Evolutionary conservation across 2,797 vertebrate genomes (phyloP), one percentile per base, ranked within the genome.

Genomic region (Phoebastria nigripes): DNA sequence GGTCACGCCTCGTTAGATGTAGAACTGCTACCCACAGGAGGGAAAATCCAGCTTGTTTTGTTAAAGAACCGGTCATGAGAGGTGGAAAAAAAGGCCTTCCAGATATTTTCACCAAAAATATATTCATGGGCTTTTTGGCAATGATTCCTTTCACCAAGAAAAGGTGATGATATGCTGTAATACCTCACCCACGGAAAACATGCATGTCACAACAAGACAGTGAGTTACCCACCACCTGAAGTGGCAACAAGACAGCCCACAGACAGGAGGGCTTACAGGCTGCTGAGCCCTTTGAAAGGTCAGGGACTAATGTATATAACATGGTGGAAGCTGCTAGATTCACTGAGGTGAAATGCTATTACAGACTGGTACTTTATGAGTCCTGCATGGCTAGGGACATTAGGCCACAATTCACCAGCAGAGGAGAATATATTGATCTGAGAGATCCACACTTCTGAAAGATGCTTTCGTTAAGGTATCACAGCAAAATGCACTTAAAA

Each of bases 1-100:
- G 39, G 49, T 92, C 93, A 93, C 18, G 9, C 33, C 67, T 21
- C 0, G 0, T 73, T 71, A 90, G 59, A 85, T 67, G 49, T 93
- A 90, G 93, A 97, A 95, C 55, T 87, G 69, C 77, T 91, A 93
- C 65, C 25, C 20, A 56, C 25, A 92, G 77, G 63, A 65, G 24
- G 21, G 26, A 83, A 77, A 87, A 89, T 46, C 9, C 41, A 44
- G 29, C 3, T 52, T 65, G 7, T 65, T 91, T 69, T 63, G 8
- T 33, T 67, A 58, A 73, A 67, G n/a, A 91, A 35, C 16, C 1
- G 1, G 33, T 71, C 9, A 15, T 4, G 5, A 65, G 65, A 78
- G 9, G 16, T 46, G 46, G 12, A 2, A 54, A 85, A 78, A 39
- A 33, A n/a, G 11, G 3, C 1, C 51, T 81, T 81, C 39, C 10